phyloP scores from a whole-genome alignment of 2,113 vertebrate species.

The Gadus macrocephalus region DNA sequence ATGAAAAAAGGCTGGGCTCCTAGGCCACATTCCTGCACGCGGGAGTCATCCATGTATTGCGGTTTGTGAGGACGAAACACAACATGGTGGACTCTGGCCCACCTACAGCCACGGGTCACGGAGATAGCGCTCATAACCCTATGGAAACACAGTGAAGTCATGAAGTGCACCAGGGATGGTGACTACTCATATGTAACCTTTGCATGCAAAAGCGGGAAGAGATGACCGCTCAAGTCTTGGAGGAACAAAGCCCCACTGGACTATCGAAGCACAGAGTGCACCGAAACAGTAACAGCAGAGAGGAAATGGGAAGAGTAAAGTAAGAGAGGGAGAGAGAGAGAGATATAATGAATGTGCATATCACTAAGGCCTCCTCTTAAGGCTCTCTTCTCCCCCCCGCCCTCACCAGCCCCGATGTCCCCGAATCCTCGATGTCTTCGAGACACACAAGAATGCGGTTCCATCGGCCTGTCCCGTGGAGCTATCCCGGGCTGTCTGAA shows the following conservation, averaged over 20 bases:
- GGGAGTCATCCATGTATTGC: constrained; percentile 39
- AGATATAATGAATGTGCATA: constrained; percentile 3
- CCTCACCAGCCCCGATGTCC: background rate
- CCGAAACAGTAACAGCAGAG: too few species aligned
- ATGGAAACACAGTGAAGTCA: constrained; percentile 32
- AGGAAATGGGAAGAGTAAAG: constrained; percentile 14
- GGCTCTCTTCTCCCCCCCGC: constrained; percentile 44
- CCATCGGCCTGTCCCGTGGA: constrained; percentile 46
- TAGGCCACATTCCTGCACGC: constrained; percentile 27
- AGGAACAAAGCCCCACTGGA: constrained; percentile 17
- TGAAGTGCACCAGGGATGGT: constrained; percentile 19
- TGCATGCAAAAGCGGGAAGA: constrained; percentile 42
- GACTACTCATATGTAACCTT: constrained; percentile 41
- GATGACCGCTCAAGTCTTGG: constrained; percentile 32
- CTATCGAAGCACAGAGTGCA: too few species aligned
- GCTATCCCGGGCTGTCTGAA: constrained; percentile 40
- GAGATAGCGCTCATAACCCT: constrained; percentile 14
- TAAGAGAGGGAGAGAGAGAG: constrained; percentile 16
- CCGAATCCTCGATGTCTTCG: constrained; percentile 34
- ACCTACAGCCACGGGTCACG: constrained; percentile 33
- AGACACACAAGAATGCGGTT: constrained; percentile 42
- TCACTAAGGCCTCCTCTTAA: constrained; percentile 21
- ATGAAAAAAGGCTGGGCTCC: constrained; percentile 3
- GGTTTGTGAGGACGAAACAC: constrained; percentile 32
- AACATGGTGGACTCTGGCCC: constrained; percentile 23